phyloP scores from a whole-genome alignment of 2,888 invertebrate genomes.

The Himalopsyche tibetana region DNA sequence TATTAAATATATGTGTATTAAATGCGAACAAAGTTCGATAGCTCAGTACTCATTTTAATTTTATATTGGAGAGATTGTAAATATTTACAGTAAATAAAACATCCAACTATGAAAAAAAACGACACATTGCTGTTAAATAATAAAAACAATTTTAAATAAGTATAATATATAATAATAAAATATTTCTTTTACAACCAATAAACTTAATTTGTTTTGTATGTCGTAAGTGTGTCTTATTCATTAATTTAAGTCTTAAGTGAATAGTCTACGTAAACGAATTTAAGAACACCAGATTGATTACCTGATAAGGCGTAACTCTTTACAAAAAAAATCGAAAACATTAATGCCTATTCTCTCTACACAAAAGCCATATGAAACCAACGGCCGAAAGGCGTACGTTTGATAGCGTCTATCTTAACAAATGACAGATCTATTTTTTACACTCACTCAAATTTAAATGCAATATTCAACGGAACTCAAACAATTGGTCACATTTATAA shows the following conservation, averaged over 20 bases:
- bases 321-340: slow-evolving; percentile 47
- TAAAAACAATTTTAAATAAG: too few relatives aligned
- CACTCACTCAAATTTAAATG: slow-evolving; percentile 48
- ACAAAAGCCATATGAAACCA: slow-evolving; percentile 58
- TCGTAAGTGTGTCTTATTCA: background rate
- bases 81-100: too few relatives aligned
- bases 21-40: too few relatives aligned
- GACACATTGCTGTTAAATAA: too few relatives aligned
- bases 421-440: slow-evolving; percentile 66
- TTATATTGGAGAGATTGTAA: too few relatives aligned
- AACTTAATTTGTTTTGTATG: background rate
- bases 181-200: too few relatives aligned
- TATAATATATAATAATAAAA: too few relatives aligned
- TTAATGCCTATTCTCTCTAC: slow-evolving; percentile 50
- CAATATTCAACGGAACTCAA: slow-evolving; percentile 49
- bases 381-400: slow-evolving; percentile 60
- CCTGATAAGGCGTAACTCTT: slow-evolving; percentile 58
- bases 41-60: too few relatives aligned
- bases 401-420: slow-evolving; percentile 63
- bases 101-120: too few relatives aligned
- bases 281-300: slow-evolving; percentile 52
- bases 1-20: too few relatives aligned
- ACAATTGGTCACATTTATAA: background rate
- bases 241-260: slow-evolving; percentile 34
- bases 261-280: slow-evolving; percentile 37